Base-by-base conservation (phyloP, 2,888 invertebrate genomes). In the Epinotia bilunana region DNA sequence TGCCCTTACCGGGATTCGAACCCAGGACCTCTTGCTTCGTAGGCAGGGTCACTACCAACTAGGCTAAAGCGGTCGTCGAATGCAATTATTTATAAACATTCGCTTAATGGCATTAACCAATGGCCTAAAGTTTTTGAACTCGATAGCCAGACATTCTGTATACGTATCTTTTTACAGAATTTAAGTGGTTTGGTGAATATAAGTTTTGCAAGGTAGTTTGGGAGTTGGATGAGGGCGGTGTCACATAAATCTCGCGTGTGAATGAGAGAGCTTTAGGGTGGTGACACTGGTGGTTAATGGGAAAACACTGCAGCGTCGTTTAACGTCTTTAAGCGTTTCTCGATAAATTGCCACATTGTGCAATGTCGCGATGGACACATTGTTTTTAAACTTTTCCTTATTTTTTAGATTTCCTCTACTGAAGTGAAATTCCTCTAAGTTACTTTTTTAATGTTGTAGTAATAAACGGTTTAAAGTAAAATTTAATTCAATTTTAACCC, bases 181-280 rank as follows among this genome's bases (percentile, higher is more conserved):
- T 68, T 39, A 62, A 62, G 43, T 55, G 43, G 68, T 20, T 58
- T 68, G 43, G 13, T 16, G 58, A 61, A 33, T 33, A 68, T 43
- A 68, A 68, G 23, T 68, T 68, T 43, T 57, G 43, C 68, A 23
- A 69, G 12, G 58, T 57, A 68, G 67, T 69, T 46, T 57, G n/a
- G 39, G 39, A 43, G 57, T 67, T 67, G 68, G 39, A 39, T 60
- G 46, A 33, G 9, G 53, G 67, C 55, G 33, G 57, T 16, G 43
- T 43, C 58, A 33, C 23, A 69, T 69, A 69, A 69, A 69, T 69
- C 69, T 60, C 43, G 68, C 43, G n/a, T 55, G 58, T 60, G 69
- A 69, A 69, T 43, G 12, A 69, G 58, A 69, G 43, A 58, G 69
- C 69, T 69, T 58, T 46, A 53, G 20, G 23, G 69, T n/a, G 43